phyloP scores from a whole-genome alignment of 2,113 vertebrate species.

The Cololabis saira region DNA sequence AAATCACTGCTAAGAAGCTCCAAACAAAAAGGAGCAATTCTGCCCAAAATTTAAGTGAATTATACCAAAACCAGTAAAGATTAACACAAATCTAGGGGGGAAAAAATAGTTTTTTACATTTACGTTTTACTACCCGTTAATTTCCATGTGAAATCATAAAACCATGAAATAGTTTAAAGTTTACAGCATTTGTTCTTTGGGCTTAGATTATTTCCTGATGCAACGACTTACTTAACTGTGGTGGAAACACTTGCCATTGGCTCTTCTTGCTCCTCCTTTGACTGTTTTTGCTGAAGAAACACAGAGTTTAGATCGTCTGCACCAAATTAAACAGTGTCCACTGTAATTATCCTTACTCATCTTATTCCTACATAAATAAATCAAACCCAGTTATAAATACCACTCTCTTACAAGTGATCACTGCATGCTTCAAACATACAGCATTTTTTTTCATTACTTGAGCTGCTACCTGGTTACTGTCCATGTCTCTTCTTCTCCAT shows the following conservation, averaged over 20 bases:
- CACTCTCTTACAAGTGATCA: not conserved
- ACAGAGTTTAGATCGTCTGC: not conserved
- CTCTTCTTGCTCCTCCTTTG: slow-evolving; percentile 61
- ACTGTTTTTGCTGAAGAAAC: slow-evolving; percentile 66
- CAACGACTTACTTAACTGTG: slow-evolving; percentile 75
- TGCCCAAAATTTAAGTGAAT: no score
- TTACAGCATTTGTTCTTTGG: no score
- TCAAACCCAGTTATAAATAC: not conserved
- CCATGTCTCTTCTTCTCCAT: slow-evolving; percentile 86
- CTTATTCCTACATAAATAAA: no score
- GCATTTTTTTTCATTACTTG: not conserved
- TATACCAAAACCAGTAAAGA: no score
- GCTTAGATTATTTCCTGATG: not conserved
- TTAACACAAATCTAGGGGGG: no score
- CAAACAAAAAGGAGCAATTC: no score
- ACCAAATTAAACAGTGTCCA: not conserved
- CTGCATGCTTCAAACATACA: not conserved
- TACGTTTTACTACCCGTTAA: no score
- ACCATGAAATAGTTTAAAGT: no score
- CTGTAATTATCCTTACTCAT: no score
- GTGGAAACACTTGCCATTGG: slow-evolving; percentile 18
- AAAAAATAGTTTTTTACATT: no score
- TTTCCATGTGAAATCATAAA: no score
- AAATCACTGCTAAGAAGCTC: no score
- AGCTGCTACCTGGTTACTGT: slow-evolving; percentile 68